Base-by-base conservation (phyloP, 2,113 vertebrate genomes). In the Dinomys branickii region DNA sequence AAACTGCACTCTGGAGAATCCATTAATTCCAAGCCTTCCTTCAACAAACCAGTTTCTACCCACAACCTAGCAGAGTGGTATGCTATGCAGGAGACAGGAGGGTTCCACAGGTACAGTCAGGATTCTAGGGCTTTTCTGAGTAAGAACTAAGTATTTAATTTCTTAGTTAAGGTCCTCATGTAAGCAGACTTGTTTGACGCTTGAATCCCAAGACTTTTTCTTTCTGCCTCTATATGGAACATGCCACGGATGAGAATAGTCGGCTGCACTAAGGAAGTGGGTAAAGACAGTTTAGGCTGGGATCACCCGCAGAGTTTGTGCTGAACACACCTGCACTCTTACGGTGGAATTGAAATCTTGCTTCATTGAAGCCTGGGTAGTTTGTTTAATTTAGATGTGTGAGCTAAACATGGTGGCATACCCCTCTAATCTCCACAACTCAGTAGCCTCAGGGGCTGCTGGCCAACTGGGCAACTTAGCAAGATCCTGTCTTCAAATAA, bases 11-110 rank as follows among this genome's bases (percentile, higher is more conserved):
- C 47, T 52, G 28, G 12, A 59, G 4, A 38, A 17, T 24, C 7
- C 30, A 1, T 61, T 35, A 13, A 4, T 33, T 22, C 9, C 44
- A 33, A 7, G 8, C 38, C 30, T n/a, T n/a, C 50, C 5, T 3
- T 30, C 24, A 26, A 28, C 54, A 17, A 4, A n/a, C 0, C 30
- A 41, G 38, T 8, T 20, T 24, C 38, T 1, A 13, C 11, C 1
- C 9, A 81, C 33, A 71, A 54, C 41, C 35, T 5, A 16, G 8
- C 47, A 10, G 81, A 2, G 3, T 4, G 63, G 9, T 1, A 0
- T 0, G 5, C 52, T 4, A n/a, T 0, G 1, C 2, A 20, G 38
- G 14, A 58, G 0, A n/a, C 4, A 3, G 35, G 16, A 3, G 16
- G 20, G 58, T 69, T 85, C 35, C 50, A 10, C 8, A 52, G 0